Conservation (phyloP, 2,797 vertebrate species). For the Macropus fuliginosus region DNA sequence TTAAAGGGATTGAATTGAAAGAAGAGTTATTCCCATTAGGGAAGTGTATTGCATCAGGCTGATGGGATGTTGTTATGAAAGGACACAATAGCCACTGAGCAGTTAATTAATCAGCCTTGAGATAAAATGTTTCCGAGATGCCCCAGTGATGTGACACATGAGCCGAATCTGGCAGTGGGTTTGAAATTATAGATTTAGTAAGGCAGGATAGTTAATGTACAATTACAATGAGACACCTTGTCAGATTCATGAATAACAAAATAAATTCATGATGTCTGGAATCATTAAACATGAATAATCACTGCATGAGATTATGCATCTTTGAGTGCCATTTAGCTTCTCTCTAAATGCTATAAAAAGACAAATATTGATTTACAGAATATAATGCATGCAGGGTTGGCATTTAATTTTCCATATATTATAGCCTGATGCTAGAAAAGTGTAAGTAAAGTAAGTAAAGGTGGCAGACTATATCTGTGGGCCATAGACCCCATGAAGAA, state of each 20-base stretch:
- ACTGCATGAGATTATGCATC: neutral
- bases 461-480: neutral
- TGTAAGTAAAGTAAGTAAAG: constrained; percentile 39
- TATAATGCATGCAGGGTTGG: constrained; percentile 10
- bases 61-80: constrained; percentile 9
- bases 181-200: constrained; percentile 7
- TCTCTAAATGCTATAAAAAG: constrained; percentile 5
- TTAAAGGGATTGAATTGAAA: constrained; percentile 27
- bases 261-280: constrained; percentile 13
- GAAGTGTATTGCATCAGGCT: neutral
- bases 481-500: neutral
- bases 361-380: constrained; percentile 45
- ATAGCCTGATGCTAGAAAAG: constrained; percentile 15
- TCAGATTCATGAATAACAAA: constrained; percentile 26
- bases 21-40: constrained; percentile 24
- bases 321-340: constrained; percentile 41
- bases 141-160: neutral
- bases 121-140: constrained; percentile 1
- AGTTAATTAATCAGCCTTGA: constrained; percentile 33
- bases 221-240: neutral
- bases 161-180: neutral
- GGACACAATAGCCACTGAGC: neutral
- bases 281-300: constrained; percentile 15
- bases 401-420: constrained; percentile 20
- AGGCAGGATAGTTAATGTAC: constrained; percentile 16